phyloP scores from a whole-genome alignment of 1,140 invertebrate genomes.

The Mactra quadrangularis region DNA sequence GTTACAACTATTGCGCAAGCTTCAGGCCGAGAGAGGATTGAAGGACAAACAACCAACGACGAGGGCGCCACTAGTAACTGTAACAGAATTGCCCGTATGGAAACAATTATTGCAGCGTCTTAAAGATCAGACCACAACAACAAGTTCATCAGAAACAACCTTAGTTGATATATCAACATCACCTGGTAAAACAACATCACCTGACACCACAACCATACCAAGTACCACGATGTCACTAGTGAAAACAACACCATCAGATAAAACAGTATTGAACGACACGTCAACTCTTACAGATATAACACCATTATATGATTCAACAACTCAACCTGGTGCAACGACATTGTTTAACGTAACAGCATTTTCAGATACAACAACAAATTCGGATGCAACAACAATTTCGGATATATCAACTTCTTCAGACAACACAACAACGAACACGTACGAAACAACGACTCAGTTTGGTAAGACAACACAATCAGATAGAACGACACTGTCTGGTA shows the following conservation, averaged over 20 bases:
- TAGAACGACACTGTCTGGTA: no score
- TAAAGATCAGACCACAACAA: background rate
- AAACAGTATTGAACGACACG: background rate
- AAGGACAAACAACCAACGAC: background rate
- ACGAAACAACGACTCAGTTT: no score
- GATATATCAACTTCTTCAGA: no score
- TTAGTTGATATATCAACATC: background rate
- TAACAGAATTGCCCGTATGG: slow-evolving; percentile 46
- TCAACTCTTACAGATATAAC: no score
- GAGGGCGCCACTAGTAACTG: background rate
- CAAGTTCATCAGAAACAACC: background rate
- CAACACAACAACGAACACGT: no score
- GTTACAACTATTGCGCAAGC: slow-evolving; percentile 6
- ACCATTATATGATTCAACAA: no score
- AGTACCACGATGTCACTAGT: background rate
- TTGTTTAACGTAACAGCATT: no score
- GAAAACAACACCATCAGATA: background rate
- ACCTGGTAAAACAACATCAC: background rate
- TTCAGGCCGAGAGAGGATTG: background rate
- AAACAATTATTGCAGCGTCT: slow-evolving; percentile 36
- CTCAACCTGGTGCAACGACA: background rate
- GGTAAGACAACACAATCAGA: no score
- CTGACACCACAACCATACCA: background rate
- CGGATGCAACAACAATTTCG: no score
- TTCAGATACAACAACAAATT: no score